Base-by-base conservation (phyloP, 37 sponge, comb jelly and placozoan species). In the Haliclona indistincta region DNA sequence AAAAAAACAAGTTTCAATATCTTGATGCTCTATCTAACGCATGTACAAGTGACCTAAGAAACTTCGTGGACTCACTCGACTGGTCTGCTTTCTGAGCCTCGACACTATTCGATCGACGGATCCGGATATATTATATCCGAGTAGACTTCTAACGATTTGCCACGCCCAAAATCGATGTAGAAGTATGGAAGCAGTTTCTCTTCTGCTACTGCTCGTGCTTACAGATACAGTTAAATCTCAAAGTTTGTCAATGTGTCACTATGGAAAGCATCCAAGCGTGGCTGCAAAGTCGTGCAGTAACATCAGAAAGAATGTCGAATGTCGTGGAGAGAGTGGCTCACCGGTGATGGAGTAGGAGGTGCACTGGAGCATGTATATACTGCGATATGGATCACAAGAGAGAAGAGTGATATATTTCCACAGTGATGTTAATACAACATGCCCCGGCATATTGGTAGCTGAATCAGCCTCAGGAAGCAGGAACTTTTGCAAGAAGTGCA, bases 381-480 rank as follows among this genome's bases (percentile, higher is more conserved):
- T 68, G 69, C 39, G 69, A 68, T 68, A 5, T 68, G 44, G 41
- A 2, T 20, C 69, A 68, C 47, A 37, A 3, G 2, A 43, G 69
- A 41, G 69, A 43, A 39, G 69, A 39, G 4, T 68, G 43, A 3
- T 68, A 15, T 38, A 37, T 37, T 37, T 38, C 47, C 69, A 39
- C 47, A 5, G 39, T 6, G 69, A 68, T 13, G 45, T 23, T 6
- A 37, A 68, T 39, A 41, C 42, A 15, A 42, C 69, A n/a, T 68
- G 69, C 38, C 69, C 69, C 2, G 25, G 42, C 15, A 3, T 19
- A 2, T 3, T 39, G 35, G 69, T n/a, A 7, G 22, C 69, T 6
- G 69, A 39, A 32, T n/a, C 20, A 7, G 43, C 15, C 51, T 47
- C 15, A 10, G 15, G 15, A 4, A 43, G 69, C 1, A 68, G 47